Base-by-base conservation (phyloP, 2,888 invertebrate species). In the Chrysina gloriosa region DNA sequence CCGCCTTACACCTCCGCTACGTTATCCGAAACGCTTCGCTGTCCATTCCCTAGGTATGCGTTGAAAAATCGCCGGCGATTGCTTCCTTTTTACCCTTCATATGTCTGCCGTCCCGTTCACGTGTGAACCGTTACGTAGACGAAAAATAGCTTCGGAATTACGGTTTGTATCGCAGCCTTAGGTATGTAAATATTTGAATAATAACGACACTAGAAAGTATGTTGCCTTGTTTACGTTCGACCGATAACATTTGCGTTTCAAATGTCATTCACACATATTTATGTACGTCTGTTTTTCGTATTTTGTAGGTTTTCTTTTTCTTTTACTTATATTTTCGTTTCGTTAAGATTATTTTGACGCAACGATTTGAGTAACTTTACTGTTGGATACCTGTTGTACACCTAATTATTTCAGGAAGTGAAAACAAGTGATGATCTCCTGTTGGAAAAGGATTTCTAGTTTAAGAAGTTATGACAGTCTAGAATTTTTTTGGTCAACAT, bases 121-220 rank as follows among this genome's bases (percentile, higher is more conserved):
- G 21, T 34, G 56, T 36, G 56, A 56, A 56, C 21, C 19, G 56
- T 56, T 56, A 56, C 11, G 14, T 50, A n/a, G 14, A 50, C 36
- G 56, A 56, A 23, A 36, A 36, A 11, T 56, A 21, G 36, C 5
- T 4, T 21, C 16, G 23, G 36, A 21, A 23, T 36, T 36, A 56
- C 56, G 36, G 36, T 21, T 14, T 21, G n/a, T 36, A 56, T 36
- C 21, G 36, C 14, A 25, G 9, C n/a, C 25, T 19, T 34, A 11
- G 5, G 11, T 36, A 36, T 21, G 56, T 56, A 56, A 56, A 56
- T 56, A 56, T 56, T 56, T 56, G 19, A 56, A 34, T 56, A 45
- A 11, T 16, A 56, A 36, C 21, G 23, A 11, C 9, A n/a, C 23
- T 21, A 34, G 23, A 56, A 54, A 16, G 54, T 56, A 36, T 21